Conservation (phyloP, 2,888 invertebrate genomes). For the Stenotaenia linearis region DNA sequence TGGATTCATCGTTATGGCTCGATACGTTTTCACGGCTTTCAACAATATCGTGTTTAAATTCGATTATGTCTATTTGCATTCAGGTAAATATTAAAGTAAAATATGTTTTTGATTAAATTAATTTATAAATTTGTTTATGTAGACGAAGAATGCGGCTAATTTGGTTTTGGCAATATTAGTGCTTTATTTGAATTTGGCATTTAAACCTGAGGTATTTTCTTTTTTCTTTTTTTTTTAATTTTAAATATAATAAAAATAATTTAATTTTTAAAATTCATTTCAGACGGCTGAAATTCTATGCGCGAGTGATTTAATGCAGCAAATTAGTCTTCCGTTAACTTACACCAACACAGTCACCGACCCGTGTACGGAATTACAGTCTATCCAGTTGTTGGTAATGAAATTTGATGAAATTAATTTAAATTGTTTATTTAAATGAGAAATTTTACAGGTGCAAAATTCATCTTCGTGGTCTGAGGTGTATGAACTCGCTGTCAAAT, state of each 20-base stretch:
- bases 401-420: neutral
- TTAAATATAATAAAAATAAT: neutral
- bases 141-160: neutral
- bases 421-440: neutral
- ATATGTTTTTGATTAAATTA: neutral
- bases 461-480: slow-evolving; percentile 36
- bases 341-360: neutral
- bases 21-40: neutral
- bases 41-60: neutral
- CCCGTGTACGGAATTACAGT: neutral
- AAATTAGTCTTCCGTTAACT: slow-evolving; percentile 27
- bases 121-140: neutral
- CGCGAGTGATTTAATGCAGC: slow-evolving; percentile 29
- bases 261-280: neutral
- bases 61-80: neutral
- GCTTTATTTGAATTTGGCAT: slow-evolving; percentile 1
- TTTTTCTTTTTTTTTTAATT: too few species aligned
- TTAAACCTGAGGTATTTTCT: slow-evolving; percentile 13
- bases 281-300: slow-evolving; percentile 14
- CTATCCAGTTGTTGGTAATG: too few species aligned
- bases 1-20: slow-evolving; percentile 20
- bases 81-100: neutral
- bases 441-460: neutral
- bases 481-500: slow-evolving; percentile 44
- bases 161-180: slow-evolving; percentile 21